phyloP scores from a whole-genome alignment of 2,888 invertebrate genomes.

The Antheraea assamensis region DNA sequence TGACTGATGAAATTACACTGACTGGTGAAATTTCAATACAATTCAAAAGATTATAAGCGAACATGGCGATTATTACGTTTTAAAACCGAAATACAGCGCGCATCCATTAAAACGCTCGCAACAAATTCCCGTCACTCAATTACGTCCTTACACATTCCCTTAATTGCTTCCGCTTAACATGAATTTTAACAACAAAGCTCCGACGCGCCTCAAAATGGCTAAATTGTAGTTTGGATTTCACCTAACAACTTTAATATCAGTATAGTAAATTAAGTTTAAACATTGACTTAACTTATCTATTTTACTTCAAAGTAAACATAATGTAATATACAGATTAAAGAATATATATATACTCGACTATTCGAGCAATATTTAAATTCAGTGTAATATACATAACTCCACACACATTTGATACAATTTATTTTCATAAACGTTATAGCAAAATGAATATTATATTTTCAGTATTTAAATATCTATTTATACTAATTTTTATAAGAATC shows the following conservation, averaged over 20 bases:
- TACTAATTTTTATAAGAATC: no score
- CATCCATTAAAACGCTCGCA: constrained; percentile 68
- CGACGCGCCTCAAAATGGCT: constrained; percentile 65
- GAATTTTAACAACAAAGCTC: constrained; percentile 76
- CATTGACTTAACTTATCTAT: background rate
- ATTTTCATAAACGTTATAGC: no score
- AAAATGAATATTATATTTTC: no score
- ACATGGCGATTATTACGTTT: constrained; percentile 60
- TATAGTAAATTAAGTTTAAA: constrained; percentile 2
- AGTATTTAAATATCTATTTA: no score
- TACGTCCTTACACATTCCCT: constrained; percentile 73
- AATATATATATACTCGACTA: no score
- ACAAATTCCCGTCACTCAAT: constrained; percentile 75
- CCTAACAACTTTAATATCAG: constrained; percentile 10
- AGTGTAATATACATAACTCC: no score
- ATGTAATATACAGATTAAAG: no score
- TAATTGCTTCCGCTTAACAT: constrained; percentile 77
- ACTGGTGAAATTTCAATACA: background rate
- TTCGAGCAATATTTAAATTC: background rate
- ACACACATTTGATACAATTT: no score
- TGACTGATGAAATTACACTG: background rate
- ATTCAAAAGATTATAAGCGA: constrained; percentile 29
- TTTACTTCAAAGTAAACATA: background rate
- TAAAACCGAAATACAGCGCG: constrained; percentile 63
- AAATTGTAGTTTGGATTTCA: constrained; percentile 69